Evolutionary conservation across 2,797 vertebrate genomes (phyloP), one percentile per base, ranked within the genome.

Genomic region (Pangasius larnaudii): DNA sequence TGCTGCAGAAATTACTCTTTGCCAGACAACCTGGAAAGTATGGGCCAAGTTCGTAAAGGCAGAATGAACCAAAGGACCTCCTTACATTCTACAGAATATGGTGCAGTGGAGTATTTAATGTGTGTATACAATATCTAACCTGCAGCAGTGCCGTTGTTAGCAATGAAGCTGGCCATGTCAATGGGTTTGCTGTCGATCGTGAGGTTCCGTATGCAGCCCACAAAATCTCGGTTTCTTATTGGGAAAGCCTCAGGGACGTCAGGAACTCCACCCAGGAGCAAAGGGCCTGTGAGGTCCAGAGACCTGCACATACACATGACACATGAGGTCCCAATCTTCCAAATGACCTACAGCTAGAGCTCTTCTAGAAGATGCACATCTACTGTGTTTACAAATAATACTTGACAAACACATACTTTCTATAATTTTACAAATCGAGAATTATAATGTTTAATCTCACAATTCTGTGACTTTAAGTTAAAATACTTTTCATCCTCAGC

Each of bases 231-330:
- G 95, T 97, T 99, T 88, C 95, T 95, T 90, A 99, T 97, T 0
- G 98, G 99, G 89, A 99, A 99, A 93, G 97, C 98, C 90, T 99
- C 99, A 0, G 98, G 99, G 71, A 99, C 96, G 94, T 99, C 97
- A 88, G 99, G 99, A 89, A 99, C 97, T 0, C 99, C 99, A 0
- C 99, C 99, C 18, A 99, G 96, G 33, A 99, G 94, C 84, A 99
- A 95, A 0, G 99, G 99, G 1, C 99, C 99, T 0, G 99, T 99
- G 87, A 99, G 94, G 89, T 99, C 99, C 95, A 99, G 93, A 39
- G 99, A 99, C 90, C 99, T 99, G 93, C 3, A 91, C 51, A 51
- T 36, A 36, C 42, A 87, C 19, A 53, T 13, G n/a, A 87, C 65
- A 87, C 53, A 51, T 61, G n/a, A 58, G 39, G 67, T 56, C 67